phyloP scores from a whole-genome alignment of 37 sponge, comb jelly and placozoan genomes.

The Axinella damicornis region DNA sequence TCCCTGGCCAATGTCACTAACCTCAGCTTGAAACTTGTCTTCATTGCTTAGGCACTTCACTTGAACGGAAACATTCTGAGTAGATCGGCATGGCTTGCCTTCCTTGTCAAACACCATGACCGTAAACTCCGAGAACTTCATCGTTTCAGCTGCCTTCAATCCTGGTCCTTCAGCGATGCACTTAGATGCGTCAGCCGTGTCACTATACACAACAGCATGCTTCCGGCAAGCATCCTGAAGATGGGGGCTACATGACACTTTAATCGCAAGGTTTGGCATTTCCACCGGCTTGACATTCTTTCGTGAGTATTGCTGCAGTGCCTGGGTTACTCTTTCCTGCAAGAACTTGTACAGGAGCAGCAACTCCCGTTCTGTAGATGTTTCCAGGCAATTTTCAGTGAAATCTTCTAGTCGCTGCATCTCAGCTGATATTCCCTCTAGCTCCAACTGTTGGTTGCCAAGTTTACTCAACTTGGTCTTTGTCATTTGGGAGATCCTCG shows the following conservation, averaged over 20 bases:
- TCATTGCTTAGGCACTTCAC: conserved; percentile 19
- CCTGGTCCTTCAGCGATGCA: conserved; percentile 17
- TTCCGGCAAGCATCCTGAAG: background rate
- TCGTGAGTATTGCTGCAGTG: background rate
- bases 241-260: background rate
- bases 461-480: background rate
- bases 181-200: background rate
- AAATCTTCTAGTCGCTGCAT: conserved; percentile 1
- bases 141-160: background rate
- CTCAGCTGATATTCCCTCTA: background rate
- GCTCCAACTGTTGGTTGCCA: background rate
- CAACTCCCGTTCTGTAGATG: conserved; percentile 9
- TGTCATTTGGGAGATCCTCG: background rate
- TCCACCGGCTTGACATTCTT: background rate
- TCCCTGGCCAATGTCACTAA: background rate
- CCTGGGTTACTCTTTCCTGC: background rate
- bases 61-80: background rate
- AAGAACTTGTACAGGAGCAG: conserved; percentile 1
- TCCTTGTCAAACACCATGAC: background rate
- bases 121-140: background rate
- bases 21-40: background rate
- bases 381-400: background rate
- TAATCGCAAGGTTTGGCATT: conserved; percentile 7
- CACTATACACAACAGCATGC: background rate
- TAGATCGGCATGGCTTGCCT: background rate